phyloP scores from a whole-genome alignment of 2,113 vertebrate genomes.

The Catagonus wagneri region DNA sequence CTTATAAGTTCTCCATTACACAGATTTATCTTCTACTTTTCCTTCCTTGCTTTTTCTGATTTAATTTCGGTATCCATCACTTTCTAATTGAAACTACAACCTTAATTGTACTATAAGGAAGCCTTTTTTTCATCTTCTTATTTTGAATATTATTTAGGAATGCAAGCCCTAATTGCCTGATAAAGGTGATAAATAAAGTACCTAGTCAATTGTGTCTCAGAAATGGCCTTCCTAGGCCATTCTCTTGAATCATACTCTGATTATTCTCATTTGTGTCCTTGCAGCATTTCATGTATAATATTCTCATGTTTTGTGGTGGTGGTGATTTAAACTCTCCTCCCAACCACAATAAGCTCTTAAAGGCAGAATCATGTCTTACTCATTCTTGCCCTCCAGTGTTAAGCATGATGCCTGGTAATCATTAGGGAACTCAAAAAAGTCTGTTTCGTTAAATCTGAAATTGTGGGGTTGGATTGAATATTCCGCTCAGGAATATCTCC shows the following conservation, averaged over 20 bases:
- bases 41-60: background rate
- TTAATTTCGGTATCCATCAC: background rate
- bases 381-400: background rate
- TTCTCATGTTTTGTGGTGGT: background rate
- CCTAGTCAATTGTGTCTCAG: background rate
- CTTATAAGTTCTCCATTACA: background rate
- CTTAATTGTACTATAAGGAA: background rate
- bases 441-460: background rate
- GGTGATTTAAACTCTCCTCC: background rate
- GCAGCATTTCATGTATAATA: background rate
- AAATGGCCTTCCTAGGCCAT: background rate
- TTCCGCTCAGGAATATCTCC: background rate
- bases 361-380: background rate
- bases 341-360: background rate
- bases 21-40: background rate
- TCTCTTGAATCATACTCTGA: background rate
- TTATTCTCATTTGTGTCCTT: background rate
- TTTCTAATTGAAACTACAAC: background rate
- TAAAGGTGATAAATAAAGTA: background rate
- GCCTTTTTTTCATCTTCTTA: background rate
- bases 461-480: background rate
- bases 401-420: background rate
- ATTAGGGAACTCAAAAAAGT: background rate
- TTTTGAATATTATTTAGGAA: background rate
- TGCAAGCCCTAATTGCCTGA: background rate